phyloP scores from a whole-genome alignment of 2,888 invertebrate genomes.

The Metopia argyrocephala region DNA sequence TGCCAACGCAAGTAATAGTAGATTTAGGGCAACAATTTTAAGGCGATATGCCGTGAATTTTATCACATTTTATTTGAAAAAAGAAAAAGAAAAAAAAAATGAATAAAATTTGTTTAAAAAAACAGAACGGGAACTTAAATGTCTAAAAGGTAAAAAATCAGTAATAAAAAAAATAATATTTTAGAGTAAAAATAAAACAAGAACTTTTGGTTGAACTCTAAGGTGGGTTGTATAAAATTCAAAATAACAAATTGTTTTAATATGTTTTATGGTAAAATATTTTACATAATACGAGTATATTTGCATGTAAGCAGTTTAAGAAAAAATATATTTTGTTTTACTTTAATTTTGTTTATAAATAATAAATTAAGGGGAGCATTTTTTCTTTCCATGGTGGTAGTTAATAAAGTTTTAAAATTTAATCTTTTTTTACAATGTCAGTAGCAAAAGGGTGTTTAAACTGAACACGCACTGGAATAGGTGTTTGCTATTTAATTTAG shows the following conservation, averaged over 20 bases:
- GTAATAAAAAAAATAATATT: constrained; percentile 26
- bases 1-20: constrained; percentile 40
- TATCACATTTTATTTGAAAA: constrained; percentile 62
- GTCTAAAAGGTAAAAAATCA: not conserved
- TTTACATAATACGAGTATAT: too few species aligned
- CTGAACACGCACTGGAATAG: not conserved
- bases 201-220: constrained; percentile 9
- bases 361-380: not conserved
- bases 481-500: not conserved
- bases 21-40: constrained; percentile 58
- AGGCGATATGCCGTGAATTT: constrained; percentile 66
- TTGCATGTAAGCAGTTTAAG: constrained; percentile 39
- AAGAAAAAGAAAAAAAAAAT: constrained; percentile 16
- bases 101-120: not conserved
- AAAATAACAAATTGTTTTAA: constrained; percentile 20
- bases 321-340: too few species aligned
- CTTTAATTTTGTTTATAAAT: constrained; percentile 20
- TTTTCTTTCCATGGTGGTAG: not conserved
- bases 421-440: too few species aligned
- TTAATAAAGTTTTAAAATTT: constrained; percentile 44
- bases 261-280: not conserved
- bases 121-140: not conserved
- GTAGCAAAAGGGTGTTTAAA: not conserved
- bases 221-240: not conserved
- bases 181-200: constrained; percentile 27